These are phyloP conservation scores for Cheirogaleus major DNA, from an alignment of 2,797 vertebrate genomes.

Conservation along the genomic window DNA sequence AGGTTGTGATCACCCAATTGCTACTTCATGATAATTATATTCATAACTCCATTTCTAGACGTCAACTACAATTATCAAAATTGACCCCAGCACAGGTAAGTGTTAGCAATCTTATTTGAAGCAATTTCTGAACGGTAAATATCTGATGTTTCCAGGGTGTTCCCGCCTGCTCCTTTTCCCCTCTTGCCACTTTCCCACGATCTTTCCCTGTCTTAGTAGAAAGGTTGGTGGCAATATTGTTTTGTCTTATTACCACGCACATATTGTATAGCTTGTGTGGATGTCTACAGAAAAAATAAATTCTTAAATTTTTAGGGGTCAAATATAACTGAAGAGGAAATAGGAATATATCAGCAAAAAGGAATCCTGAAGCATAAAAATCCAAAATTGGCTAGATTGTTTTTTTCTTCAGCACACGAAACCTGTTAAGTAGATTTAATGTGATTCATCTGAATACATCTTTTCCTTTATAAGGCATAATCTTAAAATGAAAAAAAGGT, in stretches of 20 bases:
- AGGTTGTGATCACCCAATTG: conserved; percentile 81
- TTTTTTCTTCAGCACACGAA: not conserved
- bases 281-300: conserved; percentile 46
- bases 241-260: conserved; percentile 65
- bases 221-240: conserved; percentile 72
- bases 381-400: not conserved
- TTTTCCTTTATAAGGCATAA: conserved; percentile 19
- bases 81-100: conserved; percentile 71
- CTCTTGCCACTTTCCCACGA: conserved; percentile 56
- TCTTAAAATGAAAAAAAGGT: conserved; percentile 26
- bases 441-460: conserved; percentile 31
- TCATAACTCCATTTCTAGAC: conserved; percentile 77
- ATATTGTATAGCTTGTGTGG: conserved; percentile 6
- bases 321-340: conserved; percentile 11
- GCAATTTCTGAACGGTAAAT: conserved; percentile 56
- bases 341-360: conserved; percentile 17
- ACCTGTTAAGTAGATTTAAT: conserved; percentile 21
- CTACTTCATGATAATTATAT: conserved; percentile 76
- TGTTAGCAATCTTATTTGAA: conserved; percentile 62
- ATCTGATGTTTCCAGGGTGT: conserved; percentile 39
- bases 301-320: conserved; percentile 47
- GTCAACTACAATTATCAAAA: conserved; percentile 66
- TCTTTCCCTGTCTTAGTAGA: conserved; percentile 63
- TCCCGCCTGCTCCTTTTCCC: conserved; percentile 52
- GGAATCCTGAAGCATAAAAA: conserved; percentile 39